Conservation (phyloP, 2,113 vertebrate species). For the Callocephalon fimbriatum region DNA sequence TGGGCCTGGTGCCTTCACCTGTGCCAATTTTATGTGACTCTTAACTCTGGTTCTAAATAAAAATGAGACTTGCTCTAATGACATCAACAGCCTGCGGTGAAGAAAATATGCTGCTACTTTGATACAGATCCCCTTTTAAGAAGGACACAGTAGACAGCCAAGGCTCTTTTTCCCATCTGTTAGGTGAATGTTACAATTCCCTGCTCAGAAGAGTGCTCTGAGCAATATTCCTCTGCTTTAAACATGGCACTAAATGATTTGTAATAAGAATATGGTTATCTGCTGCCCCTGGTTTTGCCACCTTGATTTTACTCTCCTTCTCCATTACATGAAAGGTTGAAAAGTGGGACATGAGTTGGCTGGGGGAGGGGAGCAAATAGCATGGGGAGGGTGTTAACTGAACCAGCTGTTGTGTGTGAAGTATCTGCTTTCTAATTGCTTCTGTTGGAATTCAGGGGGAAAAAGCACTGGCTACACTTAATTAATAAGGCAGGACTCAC, state of each 20-base stretch:
- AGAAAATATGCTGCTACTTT: conserved; percentile 55
- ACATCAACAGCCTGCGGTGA: conserved; percentile 54
- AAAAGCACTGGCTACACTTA: conserved; percentile 63
- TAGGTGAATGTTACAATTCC: neutral
- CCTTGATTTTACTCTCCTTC: conserved; percentile 10
- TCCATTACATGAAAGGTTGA: neutral
- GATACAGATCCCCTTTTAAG: conserved; percentile 61
- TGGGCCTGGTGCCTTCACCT: conserved; percentile 65
- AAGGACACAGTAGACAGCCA: conserved; percentile 17
- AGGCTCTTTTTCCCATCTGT: neutral
- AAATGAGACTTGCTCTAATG: conserved; percentile 51
- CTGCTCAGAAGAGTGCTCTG: neutral
- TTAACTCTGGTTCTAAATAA: conserved; percentile 60
- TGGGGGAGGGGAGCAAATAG: conserved; percentile 27
- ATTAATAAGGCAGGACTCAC: conserved; percentile 72
- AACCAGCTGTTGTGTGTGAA: conserved; percentile 63
- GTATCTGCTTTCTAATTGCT: conserved; percentile 72
- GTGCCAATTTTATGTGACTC: conserved; percentile 69
- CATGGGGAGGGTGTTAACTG: neutral
- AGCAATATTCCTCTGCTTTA: neutral
- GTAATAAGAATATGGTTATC: neutral
- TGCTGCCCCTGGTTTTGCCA: neutral
- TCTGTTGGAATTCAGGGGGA: conserved; percentile 41
- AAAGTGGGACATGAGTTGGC: neutral
- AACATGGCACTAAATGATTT: neutral